phyloP scores from a whole-genome alignment of 2,113 vertebrate species.

The Amphilophus citrinellus region DNA sequence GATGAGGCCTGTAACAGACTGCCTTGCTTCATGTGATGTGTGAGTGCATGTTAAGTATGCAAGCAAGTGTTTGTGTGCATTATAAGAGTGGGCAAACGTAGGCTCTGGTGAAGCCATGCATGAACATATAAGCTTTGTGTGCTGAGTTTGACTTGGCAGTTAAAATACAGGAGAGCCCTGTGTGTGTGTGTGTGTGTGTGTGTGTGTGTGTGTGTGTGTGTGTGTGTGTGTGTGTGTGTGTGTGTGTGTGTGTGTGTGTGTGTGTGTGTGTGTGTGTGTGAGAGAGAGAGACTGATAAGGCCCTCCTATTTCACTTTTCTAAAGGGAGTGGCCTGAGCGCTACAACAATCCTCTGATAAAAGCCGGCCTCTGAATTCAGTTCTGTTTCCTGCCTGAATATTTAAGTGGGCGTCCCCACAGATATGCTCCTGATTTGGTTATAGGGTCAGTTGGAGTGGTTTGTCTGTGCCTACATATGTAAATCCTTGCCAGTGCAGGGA shows the following conservation, averaged over 20 bases:
- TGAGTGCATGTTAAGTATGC: slow-evolving; percentile 11
- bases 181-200: not conserved
- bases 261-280: not conserved
- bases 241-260: not conserved
- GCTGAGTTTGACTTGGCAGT: too few relatives aligned
- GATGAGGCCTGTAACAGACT: slow-evolving; percentile 47
- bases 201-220: not conserved
- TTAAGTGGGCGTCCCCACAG: slow-evolving; percentile 14
- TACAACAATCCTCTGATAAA: not conserved
- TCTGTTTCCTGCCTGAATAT: slow-evolving; percentile 21
- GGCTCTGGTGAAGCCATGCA: not conserved
- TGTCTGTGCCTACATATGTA: not conserved
- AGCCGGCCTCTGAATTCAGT: not conserved
- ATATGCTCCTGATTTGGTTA: slow-evolving; percentile 33
- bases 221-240: slow-evolving; percentile 7
- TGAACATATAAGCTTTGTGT: not conserved
- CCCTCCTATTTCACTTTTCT: not conserved
- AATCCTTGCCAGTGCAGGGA: not conserved
- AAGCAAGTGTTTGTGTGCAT: slow-evolving; percentile 8
- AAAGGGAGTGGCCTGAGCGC: not conserved
- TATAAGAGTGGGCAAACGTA: not conserved
- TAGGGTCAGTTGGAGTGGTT: not conserved
- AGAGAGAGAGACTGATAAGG: not conserved
- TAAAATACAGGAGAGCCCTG: not conserved
- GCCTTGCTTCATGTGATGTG: slow-evolving; percentile 27